Conservation (phyloP, 1,140 invertebrate genomes). For the Papilio polytes region DNA sequence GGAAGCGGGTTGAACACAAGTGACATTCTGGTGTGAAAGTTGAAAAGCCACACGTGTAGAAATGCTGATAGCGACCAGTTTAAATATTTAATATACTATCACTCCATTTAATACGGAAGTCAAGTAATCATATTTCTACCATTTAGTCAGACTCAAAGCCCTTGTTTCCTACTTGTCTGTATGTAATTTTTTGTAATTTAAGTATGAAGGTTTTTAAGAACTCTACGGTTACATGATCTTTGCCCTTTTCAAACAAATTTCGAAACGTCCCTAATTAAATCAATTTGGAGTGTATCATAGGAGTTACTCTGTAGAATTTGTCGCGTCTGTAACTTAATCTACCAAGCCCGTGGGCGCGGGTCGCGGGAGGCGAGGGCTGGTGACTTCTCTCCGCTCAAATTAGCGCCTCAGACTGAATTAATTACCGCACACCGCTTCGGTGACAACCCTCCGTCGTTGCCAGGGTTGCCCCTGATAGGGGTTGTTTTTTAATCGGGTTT, state of each 20-base stretch:
- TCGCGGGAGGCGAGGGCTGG: constrained; percentile 39
- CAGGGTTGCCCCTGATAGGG: constrained; percentile 39
- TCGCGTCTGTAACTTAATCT: constrained; percentile 34
- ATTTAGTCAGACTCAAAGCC: neutral
- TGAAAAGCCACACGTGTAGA: neutral
- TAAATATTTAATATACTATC: neutral
- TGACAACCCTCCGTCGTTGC: constrained; percentile 52
- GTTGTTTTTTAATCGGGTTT: constrained; percentile 24
- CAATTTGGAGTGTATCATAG: neutral
- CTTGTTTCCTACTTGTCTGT: neutral
- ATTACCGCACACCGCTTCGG: constrained; percentile 59
- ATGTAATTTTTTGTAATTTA: neutral
- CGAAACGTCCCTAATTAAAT: neutral
- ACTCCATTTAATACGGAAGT: too few relatives aligned
- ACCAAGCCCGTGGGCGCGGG: constrained; percentile 1
- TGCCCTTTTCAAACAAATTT: neutral
- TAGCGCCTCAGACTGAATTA: constrained; percentile 72
- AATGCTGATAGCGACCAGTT: neutral
- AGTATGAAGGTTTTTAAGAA: neutral
- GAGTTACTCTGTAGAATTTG: constrained; percentile 12
- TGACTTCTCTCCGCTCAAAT: constrained; percentile 60
- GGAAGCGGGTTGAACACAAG: neutral
- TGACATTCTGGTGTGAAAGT: too few relatives aligned
- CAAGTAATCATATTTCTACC: neutral
- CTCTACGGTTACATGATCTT: neutral